phyloP scores from a whole-genome alignment of 1,140 invertebrate genomes.

The Penaeus japonicus region DNA sequence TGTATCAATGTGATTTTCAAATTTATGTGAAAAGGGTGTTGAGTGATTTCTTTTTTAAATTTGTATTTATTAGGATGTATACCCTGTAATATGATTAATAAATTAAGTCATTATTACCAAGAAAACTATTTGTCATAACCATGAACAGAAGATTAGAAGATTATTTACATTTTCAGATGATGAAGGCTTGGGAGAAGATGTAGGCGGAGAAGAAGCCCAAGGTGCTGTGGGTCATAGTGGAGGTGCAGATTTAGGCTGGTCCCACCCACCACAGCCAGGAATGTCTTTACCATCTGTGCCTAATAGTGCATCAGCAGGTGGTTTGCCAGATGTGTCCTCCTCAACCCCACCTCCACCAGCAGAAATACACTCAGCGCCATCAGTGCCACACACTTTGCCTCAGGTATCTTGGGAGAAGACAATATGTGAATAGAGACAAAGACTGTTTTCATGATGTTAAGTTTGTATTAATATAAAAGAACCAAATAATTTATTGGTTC shows the following conservation, averaged over 20 bases:
- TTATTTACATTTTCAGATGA: slow-evolving; percentile 14
- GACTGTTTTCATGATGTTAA: no score
- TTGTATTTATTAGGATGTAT: no score
- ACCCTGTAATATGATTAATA: no score
- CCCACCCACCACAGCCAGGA: slow-evolving; percentile 31
- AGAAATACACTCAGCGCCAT: neutral
- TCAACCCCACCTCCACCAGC: neutral
- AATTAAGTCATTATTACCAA: no score
- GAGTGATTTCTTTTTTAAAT: no score
- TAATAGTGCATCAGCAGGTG: neutral
- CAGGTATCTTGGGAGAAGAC: no score
- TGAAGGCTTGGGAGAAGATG: slow-evolving; percentile 41
- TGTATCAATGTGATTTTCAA: no score
- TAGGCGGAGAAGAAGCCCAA: neutral
- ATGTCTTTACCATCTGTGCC: slow-evolving; percentile 33
- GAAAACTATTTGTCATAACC: neutral
- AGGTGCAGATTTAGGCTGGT: slow-evolving; percentile 33
- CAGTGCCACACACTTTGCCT: neutral
- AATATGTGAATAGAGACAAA: no score
- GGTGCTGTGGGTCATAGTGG: neutral
- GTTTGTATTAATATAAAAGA: no score
- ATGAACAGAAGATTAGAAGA: neutral
- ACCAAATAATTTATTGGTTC: no score
- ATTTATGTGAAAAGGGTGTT: no score
- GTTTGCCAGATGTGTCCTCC: slow-evolving; percentile 27